Conservation (phyloP, 2,888 invertebrate species). For the Drosophila mercatorum region DNA sequence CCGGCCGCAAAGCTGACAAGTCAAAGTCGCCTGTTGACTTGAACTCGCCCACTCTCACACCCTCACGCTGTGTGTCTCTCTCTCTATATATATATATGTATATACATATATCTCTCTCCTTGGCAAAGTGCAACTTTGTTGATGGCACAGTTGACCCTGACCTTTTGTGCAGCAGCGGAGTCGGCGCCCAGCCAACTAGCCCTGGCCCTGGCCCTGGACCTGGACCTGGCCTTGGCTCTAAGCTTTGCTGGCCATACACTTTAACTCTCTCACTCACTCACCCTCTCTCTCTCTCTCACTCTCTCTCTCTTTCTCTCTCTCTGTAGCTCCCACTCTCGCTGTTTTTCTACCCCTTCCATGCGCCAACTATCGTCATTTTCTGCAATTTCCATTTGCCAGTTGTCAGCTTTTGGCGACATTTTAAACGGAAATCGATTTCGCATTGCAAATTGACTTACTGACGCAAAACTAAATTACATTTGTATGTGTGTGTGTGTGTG, state of each 20-base stretch:
- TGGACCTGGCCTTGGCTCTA: conserved; percentile 37
- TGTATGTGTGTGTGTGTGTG: background rate
- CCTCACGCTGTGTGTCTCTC: background rate
- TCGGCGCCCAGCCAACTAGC: conserved; percentile 68
- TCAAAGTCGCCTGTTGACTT: conserved; percentile 41
- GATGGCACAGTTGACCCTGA: conserved; percentile 54
- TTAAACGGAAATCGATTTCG: conserved; percentile 74
- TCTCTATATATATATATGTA: background rate
- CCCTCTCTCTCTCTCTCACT: background rate
- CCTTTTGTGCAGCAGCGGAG: conserved; percentile 71
- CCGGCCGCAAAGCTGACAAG: conserved; percentile 33
- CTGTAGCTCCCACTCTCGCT: background rate
- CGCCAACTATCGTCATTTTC: conserved; percentile 4
- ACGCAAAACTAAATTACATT: conserved; percentile 48
- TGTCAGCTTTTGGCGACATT: conserved; percentile 54
- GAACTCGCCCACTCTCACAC: background rate
- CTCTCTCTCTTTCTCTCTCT: background rate
- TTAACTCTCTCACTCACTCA: background rate
- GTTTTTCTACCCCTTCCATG: background rate
- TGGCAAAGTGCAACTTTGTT: conserved; percentile 47
- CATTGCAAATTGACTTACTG: conserved; percentile 66
- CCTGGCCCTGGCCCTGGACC: conserved; percentile 25
- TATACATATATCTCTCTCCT: background rate
- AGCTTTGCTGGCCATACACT: conserved; percentile 18
- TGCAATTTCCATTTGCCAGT: conserved; percentile 37